A percentile compares a stretch with the other conserved stretches of the same genome.
phyloP scores from a whole-genome alignment of 2,888 invertebrate genomes.

The Melinaea menophilus region DNA sequence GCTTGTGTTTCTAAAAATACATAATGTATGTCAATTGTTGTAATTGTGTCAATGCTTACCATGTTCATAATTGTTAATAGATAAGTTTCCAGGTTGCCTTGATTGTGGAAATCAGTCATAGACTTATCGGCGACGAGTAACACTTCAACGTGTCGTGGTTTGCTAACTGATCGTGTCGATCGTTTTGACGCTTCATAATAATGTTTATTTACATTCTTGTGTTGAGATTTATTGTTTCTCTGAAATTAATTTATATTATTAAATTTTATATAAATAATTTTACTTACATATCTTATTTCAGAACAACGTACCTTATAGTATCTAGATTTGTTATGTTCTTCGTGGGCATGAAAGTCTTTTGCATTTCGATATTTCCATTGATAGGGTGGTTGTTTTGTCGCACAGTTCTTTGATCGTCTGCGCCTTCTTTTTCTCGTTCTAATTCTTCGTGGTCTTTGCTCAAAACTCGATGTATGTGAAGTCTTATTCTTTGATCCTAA shows the following conservation, averaged over 20 bases:
- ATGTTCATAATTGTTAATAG: conserved; percentile 95
- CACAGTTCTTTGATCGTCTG: conserved; percentile 64
- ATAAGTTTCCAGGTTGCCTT: conserved; percentile 90
- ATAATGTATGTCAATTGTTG: conserved; percentile 12
- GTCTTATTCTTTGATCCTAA: conserved; percentile 42
- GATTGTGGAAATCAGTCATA: conserved; percentile 92
- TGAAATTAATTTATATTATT: conserved; percentile 35
- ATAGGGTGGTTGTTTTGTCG: conserved; percentile 69
- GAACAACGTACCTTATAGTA: conserved; percentile 37
- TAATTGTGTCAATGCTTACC: conserved; percentile 67
- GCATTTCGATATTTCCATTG: conserved; percentile 53
- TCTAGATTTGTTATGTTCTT: conserved; percentile 39
- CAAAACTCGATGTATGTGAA: conserved; percentile 43
- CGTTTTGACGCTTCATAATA: conserved; percentile 41
- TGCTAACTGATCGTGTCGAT: conserved; percentile 83
- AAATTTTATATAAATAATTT: neutral
- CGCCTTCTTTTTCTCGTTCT: conserved; percentile 60
- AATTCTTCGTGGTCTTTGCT: conserved; percentile 48
- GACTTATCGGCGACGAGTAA: conserved; percentile 91
- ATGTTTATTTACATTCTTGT: conserved; percentile 24
- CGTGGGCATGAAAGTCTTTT: conserved; percentile 37
- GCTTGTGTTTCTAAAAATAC: conserved; percentile 11
- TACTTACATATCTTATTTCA: neutral
- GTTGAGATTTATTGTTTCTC: conserved; percentile 49
- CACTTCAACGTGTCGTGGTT: conserved; percentile 88